phyloP scores from a whole-genome alignment of 1,140 invertebrate genomes.

The Drosophila obscura region DNA sequence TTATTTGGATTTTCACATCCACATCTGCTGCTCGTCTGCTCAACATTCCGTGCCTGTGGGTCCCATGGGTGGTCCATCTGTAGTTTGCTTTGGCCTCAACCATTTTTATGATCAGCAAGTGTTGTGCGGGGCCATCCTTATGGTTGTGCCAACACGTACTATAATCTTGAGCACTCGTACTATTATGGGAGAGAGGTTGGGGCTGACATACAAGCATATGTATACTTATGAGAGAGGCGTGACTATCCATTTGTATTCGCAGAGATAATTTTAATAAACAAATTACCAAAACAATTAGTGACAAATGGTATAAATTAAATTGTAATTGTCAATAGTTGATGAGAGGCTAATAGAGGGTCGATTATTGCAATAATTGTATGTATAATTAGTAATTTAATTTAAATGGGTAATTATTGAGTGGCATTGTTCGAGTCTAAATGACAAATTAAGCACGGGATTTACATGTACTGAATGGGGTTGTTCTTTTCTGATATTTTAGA shows the following conservation, averaged over 20 bases:
- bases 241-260: background rate
- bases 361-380: too few species aligned
- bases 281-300: conserved; percentile 26
- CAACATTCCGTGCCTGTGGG: conserved; percentile 14
- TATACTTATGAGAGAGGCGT: too few species aligned
- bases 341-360: too few species aligned
- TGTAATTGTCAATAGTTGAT: conserved; percentile 6
- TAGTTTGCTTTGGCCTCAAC: background rate
- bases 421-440: too few species aligned
- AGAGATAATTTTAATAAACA: background rate
- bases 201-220: too few species aligned
- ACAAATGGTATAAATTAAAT: conserved; percentile 1
- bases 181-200: background rate
- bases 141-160: conserved; percentile 32
- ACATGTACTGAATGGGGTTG: too few species aligned
- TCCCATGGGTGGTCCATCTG: conserved; percentile 4
- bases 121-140: conserved; percentile 15
- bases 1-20: conserved; percentile 37
- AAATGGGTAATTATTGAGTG: too few species aligned
- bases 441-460: too few species aligned
- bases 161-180: conserved; percentile 7
- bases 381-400: too few species aligned
- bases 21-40: conserved; percentile 23
- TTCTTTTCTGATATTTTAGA: too few species aligned
- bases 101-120: conserved; percentile 42